phyloP scores from a whole-genome alignment of 2,888 invertebrate species.

The Bruchidius siliquastri region DNA sequence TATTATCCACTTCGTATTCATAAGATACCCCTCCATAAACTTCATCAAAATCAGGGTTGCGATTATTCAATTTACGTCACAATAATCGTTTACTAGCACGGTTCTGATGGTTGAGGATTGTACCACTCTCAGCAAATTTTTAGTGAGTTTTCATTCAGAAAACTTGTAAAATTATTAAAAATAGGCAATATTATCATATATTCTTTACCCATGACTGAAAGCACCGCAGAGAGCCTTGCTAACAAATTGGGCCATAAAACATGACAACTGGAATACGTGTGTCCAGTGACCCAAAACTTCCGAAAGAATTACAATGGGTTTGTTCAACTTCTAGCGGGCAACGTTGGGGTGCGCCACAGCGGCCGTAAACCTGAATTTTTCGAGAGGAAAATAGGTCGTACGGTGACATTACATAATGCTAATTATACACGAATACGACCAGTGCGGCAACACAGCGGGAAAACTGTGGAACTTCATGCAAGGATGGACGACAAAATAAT shows the following conservation, averaged over 20 bases:
- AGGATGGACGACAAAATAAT: neutral
- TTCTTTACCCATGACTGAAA: neutral
- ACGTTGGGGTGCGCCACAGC: neutral
- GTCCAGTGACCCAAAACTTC: neutral
- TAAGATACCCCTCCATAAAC: no score
- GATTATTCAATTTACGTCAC: no score
- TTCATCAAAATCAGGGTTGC: no score
- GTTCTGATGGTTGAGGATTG: no score
- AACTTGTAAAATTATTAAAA: no score
- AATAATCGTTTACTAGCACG: no score
- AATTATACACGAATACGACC: neutral
- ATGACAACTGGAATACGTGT: neutral
- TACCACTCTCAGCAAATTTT: no score
- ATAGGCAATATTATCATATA: no score
- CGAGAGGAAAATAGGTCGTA: neutral
- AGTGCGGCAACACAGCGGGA: neutral
- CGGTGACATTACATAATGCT: neutral
- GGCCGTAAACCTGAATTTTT: neutral
- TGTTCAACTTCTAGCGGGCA: neutral
- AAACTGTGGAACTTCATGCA: neutral
- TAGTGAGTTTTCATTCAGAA: no score
- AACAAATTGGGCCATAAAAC: neutral
- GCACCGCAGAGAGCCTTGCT: neutral
- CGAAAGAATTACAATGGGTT: neutral
- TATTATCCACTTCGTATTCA: no score